Evolutionary conservation across 1,140 invertebrate species (phyloP).

Genomic region (Drosophila funebris): DNA sequence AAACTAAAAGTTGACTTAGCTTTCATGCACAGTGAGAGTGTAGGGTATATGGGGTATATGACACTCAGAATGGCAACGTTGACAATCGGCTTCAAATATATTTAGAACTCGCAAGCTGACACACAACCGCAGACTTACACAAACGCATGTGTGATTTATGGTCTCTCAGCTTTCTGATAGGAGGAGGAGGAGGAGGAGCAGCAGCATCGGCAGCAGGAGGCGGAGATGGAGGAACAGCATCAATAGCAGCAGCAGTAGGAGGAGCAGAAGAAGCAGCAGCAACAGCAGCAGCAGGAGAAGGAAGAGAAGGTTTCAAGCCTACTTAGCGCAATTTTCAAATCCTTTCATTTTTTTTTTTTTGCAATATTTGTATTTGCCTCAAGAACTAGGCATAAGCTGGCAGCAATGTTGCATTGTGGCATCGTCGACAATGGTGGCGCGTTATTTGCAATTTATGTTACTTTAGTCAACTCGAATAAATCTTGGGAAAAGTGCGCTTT

Average conservation of each 20-base stretch:
- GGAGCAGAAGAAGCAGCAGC: not conserved
- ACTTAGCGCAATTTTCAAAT: constrained; percentile 70
- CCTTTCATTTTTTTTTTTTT: too few relatives aligned
- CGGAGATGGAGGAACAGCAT: too few relatives aligned
- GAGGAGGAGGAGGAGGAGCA: too few relatives aligned
- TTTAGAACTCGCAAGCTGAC: constrained; percentile 17
- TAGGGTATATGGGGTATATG: too few relatives aligned
- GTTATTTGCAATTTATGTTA: constrained; percentile 76
- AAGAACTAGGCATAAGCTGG: constrained; percentile 4
- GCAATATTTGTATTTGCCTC: constrained; percentile 2
- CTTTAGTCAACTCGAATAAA: constrained; percentile 74
- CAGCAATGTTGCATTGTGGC: constrained; percentile 60
- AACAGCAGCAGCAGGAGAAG: too few relatives aligned
- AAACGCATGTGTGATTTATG: constrained; percentile 70
- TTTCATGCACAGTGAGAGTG: too few relatives aligned
- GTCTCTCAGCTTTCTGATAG: too few relatives aligned
- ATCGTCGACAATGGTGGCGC: constrained; percentile 34
- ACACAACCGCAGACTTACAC: constrained; percentile 27
- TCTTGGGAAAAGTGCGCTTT: constrained; percentile 46
- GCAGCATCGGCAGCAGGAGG: too few relatives aligned
- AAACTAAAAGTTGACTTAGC: too few relatives aligned
- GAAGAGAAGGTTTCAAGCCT: constrained; percentile 49
- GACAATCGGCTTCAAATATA: constrained; percentile 75
- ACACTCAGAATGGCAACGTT: constrained; percentile 39
- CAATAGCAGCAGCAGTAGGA: too few relatives aligned